Percentiles rank a stretch among this genome's conserved stretches.
Conservation (phyloP, 1,140 invertebrate species). For the Antheraea pernyi region DNA sequence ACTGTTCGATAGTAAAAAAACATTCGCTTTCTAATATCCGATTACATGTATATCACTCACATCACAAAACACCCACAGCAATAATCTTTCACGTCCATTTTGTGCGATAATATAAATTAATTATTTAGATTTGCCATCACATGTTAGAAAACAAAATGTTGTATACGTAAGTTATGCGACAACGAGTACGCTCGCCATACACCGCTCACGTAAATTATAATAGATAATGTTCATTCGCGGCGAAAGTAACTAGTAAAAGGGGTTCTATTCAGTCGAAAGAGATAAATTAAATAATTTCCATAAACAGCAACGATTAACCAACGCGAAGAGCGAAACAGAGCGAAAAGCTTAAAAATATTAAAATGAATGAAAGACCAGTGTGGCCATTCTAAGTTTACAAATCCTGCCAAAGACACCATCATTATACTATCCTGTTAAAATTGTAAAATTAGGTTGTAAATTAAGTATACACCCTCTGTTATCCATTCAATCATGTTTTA, state of each 20-base stretch:
- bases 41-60: not conserved
- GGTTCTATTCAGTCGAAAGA: conserved; percentile 12
- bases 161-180: conserved; percentile 2
- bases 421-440: too few relatives aligned
- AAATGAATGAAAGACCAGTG: conserved; percentile 13
- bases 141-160: conserved; percentile 44
- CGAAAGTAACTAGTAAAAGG: conserved; percentile 15
- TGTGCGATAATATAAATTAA: conserved; percentile 57
- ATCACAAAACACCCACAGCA: conserved; percentile 57
- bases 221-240: conserved; percentile 35
- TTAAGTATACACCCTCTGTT: too few relatives aligned
- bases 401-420: not conserved
- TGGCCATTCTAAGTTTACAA: not conserved
- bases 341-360: conserved; percentile 25
- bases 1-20: not conserved
- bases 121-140: conserved; percentile 68
- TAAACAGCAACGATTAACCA: conserved; percentile 19
- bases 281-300: conserved; percentile 10
- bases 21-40: not conserved
- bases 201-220: conserved; percentile 27
- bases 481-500: too few relatives aligned
- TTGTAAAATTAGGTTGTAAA: too few relatives aligned
- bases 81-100: conserved; percentile 64
- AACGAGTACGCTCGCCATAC: not conserved
- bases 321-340: conserved; percentile 18